Percentiles rank a stretch among this genome's conserved stretches.
phyloP scores from a whole-genome alignment of 92 coral and sea anemone species.

The Phenganax marumi region DNA sequence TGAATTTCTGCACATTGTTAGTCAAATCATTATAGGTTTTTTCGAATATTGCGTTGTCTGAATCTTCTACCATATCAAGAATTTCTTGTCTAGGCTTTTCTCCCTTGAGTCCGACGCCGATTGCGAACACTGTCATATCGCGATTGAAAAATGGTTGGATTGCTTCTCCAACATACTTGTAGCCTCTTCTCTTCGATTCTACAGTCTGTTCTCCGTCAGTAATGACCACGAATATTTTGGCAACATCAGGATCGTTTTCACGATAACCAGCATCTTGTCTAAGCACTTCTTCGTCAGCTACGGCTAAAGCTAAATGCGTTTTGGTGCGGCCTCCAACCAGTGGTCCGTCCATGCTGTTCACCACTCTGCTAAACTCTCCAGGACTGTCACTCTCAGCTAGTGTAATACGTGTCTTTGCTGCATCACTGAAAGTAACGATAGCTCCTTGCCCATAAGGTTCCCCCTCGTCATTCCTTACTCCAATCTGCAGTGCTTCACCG shows the following conservation, averaged over 20 bases:
- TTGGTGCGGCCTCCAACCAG: conserved; percentile 36
- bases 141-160: background rate
- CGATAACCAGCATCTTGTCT: conserved; percentile 9
- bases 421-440: conserved; percentile 33
- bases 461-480: conserved; percentile 21
- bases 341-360: conserved; percentile 25
- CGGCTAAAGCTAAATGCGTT: conserved; percentile 18
- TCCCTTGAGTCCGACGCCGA: conserved; percentile 7
- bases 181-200: background rate
- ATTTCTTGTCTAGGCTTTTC: background rate
- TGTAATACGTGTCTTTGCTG: background rate
- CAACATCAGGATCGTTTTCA: conserved; percentile 45
- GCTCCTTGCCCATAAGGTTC: conserved; percentile 34
- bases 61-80: background rate
- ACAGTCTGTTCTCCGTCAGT: conserved; percentile 71
- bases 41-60: conserved; percentile 7
- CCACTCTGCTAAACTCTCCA: background rate
- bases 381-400: conserved; percentile 7
- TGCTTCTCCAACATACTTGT: conserved; percentile 18
- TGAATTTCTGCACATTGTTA: conserved; percentile 48
- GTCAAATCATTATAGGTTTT: background rate
- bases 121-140: background rate
- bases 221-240: conserved; percentile 57
- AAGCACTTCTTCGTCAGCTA: conserved; percentile 7
- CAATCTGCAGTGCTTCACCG: conserved; percentile 24